These are phyloP conservation scores for Isotomurus palustris DNA, from an alignment of 2,888 invertebrate species.

Conservation along the genomic window DNA sequence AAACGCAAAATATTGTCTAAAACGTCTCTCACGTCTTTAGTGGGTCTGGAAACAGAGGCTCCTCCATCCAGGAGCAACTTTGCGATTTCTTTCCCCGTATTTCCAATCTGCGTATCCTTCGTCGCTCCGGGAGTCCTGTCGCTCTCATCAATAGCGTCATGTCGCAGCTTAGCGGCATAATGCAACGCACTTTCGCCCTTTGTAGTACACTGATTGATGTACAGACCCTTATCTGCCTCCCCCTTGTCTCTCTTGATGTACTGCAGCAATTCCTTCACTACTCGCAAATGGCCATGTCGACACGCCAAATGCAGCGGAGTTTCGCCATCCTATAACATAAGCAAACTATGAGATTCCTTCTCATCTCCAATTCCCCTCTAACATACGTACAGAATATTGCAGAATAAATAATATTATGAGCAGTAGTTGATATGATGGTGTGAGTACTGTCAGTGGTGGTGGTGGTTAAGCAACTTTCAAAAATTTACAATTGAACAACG, in stretches of 20 bases:
- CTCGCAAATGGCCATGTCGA: slow-evolving; percentile 56
- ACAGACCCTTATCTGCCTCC: slow-evolving; percentile 70
- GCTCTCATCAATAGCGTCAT: background rate
- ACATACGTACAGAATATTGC: no score
- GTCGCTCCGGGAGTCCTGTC: background rate
- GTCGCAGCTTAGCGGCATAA: slow-evolving; percentile 79
- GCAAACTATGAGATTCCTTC: no score
- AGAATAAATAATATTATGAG: no score
- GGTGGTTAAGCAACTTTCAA: no score
- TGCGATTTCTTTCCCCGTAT: slow-evolving; percentile 75
- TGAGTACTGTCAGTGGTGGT: background rate
- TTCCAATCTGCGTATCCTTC: slow-evolving; percentile 59
- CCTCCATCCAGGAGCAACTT: slow-evolving; percentile 83
- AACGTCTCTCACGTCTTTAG: slow-evolving; percentile 23
- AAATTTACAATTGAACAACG: no score
- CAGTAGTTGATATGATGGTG: no score
- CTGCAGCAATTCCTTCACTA: slow-evolving; percentile 78
- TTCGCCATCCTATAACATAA: slow-evolving; percentile 73
- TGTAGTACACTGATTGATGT: slow-evolving; percentile 81
- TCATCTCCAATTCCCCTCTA: no score
- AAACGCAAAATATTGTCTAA: no score
- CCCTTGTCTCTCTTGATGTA: slow-evolving; percentile 73
- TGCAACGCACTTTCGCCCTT: slow-evolving; percentile 93
- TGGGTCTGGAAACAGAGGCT: slow-evolving; percentile 13
- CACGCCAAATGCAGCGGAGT: slow-evolving; percentile 94